Conservation (phyloP, 2,113 vertebrate species). For the Ahaetulla prasina region DNA sequence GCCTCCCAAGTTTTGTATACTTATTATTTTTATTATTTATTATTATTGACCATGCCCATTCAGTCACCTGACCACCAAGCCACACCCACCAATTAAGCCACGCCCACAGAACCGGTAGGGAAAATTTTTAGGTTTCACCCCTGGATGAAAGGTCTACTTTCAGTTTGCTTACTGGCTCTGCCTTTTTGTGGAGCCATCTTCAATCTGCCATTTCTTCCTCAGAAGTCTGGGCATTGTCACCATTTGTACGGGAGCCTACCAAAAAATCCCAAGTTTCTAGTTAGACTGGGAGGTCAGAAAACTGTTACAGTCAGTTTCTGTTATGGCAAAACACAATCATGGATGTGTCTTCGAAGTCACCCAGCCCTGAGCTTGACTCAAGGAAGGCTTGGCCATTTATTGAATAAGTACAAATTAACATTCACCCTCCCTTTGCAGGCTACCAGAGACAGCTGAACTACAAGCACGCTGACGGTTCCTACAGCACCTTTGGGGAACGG, state of each 20-base stretch:
- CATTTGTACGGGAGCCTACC: neutral
- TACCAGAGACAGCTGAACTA: conserved; percentile 88
- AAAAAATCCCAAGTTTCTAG: neutral
- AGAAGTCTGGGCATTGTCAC: neutral
- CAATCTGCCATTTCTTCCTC: neutral
- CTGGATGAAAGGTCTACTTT: neutral
- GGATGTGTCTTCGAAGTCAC: neutral
- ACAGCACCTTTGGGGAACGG: conserved; percentile 79
- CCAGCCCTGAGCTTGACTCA: neutral
- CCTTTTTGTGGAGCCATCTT: neutral
- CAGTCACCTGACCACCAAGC: too few species aligned
- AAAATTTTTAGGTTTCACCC: too few species aligned
- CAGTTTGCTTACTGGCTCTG: neutral
- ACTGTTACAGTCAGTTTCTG: neutral
- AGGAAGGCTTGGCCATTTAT: neutral
- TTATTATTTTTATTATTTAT: too few species aligned
- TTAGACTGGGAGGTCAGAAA: neutral
- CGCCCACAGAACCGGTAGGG: too few species aligned
- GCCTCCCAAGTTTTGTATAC: too few species aligned
- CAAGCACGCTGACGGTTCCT: conserved; percentile 76
- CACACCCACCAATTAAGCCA: too few species aligned
- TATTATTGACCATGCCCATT: too few species aligned
- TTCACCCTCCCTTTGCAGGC: conserved; percentile 64
- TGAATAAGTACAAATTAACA: neutral
- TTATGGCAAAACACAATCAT: neutral